Evolutionary conservation across 2,113 vertebrate genomes (phyloP), one percentile per base, ranked within the genome.

Genomic region (Scytalopus superciliaris): DNA sequence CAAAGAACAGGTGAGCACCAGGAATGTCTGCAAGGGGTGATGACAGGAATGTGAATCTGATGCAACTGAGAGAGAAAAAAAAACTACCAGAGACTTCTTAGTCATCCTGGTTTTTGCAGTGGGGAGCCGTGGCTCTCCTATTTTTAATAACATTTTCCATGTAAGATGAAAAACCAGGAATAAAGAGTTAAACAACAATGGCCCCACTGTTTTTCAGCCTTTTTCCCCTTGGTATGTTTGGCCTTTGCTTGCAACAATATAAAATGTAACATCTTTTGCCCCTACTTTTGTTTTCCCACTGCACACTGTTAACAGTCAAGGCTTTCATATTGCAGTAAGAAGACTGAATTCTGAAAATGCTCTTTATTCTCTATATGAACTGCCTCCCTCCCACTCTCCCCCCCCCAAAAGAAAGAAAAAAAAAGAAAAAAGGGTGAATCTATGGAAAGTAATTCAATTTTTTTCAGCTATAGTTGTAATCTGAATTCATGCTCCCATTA

Each of bases 131-230:
- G 19, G 9, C 35, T 47, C 30, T 66, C 18, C 2, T 17, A 55
- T 19, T 56, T 74, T 79, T 62, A 67, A 24, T 28, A 52, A 7
- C 30, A n/a, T 77, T 93, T 78, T 25, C 52, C 9, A 14, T 13
- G 8, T 16, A 45, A 74, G 44, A 39, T 6, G 19, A 84, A 79
- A 83, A 79, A 0, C 0, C 1, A 67, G 42, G 19, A 74, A 62
- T 6, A 72, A 75, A 40, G 2, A 68, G 49, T 90, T 69, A 55
- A 87, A 45, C 12, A 74, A 18, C 42, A 67, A 77, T 21, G 21
- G 15, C 5, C 4, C 6, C 0, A 0, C 4, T 62, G 44, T 4
- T 19, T 63, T n/a, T 33, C 23, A 12, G 7, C 6, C 3, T 16
- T 25, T 63, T 14, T 27, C 22, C 3, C 3, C 2, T 28, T 18